Evolutionary conservation across 2,888 invertebrate genomes (phyloP).

Genomic region (Aleiodes alternator): DNA sequence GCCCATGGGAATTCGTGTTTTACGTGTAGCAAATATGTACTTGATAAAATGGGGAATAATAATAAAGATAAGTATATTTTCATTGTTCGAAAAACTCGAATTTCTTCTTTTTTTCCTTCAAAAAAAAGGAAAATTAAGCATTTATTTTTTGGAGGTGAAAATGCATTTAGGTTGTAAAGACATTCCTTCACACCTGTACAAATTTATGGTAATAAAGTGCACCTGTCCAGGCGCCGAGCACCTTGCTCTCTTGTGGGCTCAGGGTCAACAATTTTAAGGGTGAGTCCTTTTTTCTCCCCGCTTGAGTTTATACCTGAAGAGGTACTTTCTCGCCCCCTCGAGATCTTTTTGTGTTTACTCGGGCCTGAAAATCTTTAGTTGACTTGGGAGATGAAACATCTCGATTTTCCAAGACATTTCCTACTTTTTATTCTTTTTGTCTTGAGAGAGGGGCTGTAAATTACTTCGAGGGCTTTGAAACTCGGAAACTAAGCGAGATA

Average conservation of each 20-base stretch:
- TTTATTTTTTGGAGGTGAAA: background rate
- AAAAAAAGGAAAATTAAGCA: too few relatives aligned
- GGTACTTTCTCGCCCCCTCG: slow-evolving; percentile 13
- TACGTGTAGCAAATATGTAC: slow-evolving; percentile 3
- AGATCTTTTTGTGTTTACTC: slow-evolving; percentile 9
- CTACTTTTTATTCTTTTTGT: too few relatives aligned
- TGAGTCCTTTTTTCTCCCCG: slow-evolving; percentile 15
- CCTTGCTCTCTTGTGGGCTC: slow-evolving; percentile 38
- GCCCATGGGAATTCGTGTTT: slow-evolving; percentile 15
- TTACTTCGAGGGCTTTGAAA: too few relatives aligned
- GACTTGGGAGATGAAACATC: slow-evolving; percentile 6
- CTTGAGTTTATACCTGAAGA: slow-evolving; percentile 32
- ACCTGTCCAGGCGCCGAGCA: slow-evolving; percentile 21
- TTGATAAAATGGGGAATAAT: too few relatives aligned
- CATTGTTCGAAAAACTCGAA: background rate
- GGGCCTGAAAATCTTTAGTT: background rate
- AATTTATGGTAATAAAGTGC: slow-evolving; percentile 32
- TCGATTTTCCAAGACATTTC: background rate
- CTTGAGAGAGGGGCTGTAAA: too few relatives aligned
- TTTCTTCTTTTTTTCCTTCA: background rate
- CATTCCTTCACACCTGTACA: slow-evolving; percentile 41
- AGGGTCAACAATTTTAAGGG: slow-evolving; percentile 41
- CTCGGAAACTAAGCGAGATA: too few relatives aligned
- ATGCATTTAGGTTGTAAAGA: background rate
- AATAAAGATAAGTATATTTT: background rate